Percentiles rank a stretch among this genome's conserved stretches.
These are phyloP conservation scores for Akabosia matsudoensis DNA, from an alignment of 1,140 invertebrate species.

Conservation along the genomic window DNA sequence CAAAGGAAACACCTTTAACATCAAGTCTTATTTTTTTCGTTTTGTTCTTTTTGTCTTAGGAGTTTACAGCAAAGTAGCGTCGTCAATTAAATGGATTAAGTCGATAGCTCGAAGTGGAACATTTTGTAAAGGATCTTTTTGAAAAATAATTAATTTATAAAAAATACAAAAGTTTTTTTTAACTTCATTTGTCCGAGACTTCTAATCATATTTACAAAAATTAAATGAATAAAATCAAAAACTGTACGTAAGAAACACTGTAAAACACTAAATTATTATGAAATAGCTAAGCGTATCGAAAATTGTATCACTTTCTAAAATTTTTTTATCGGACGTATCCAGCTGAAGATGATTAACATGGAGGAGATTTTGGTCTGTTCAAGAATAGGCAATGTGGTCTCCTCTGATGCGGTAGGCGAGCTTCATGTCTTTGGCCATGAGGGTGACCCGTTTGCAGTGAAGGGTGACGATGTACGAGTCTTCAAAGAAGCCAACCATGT, in stretches of 20 bases:
- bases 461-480: conserved; percentile 71
- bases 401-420: conserved; percentile 78
- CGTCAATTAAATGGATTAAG: conserved; percentile 1
- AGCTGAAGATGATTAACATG: too few species aligned
- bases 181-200: too few species aligned
- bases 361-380: too few species aligned
- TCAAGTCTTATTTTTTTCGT: too few species aligned
- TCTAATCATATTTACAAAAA: too few species aligned
- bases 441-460: conserved; percentile 89
- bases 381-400: conserved; percentile 55
- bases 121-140: conserved; percentile 17
- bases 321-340: too few species aligned
- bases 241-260: too few species aligned
- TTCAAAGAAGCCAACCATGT: conserved; percentile 71
- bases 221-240: too few species aligned
- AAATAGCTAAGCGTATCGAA: too few species aligned
- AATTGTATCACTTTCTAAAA: too few species aligned
- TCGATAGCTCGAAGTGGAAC: not conserved
- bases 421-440: conserved; percentile 95
- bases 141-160: not conserved
- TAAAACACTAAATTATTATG: too few species aligned
- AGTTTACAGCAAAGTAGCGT: conserved; percentile 13
- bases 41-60: not conserved
- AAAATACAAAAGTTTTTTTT: not conserved
- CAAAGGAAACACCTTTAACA: too few species aligned